Evolutionary conservation across 2,888 invertebrate species (phyloP).

Genomic region (Maniola hyperantus): DNA sequence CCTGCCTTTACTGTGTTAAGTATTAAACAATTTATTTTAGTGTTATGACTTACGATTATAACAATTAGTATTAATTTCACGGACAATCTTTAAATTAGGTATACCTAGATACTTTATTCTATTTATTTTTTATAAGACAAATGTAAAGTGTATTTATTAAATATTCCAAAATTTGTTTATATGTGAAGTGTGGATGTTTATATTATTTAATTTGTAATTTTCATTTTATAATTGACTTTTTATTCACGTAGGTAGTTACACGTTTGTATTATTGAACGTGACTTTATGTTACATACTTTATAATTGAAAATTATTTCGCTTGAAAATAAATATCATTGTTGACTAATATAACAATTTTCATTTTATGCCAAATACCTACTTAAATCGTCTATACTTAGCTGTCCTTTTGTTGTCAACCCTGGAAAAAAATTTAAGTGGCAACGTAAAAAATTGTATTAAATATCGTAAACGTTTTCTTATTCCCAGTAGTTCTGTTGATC

Average conservation of each 20-base stretch:
- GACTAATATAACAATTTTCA: constrained; percentile 54
- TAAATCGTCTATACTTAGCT: too few species aligned
- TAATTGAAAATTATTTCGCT: constrained; percentile 65
- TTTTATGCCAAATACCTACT: constrained; percentile 21
- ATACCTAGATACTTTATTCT: background rate
- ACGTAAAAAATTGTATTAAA: too few species aligned
- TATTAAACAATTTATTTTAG: constrained; percentile 52
- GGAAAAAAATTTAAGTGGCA: too few species aligned
- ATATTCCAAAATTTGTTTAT: constrained; percentile 32
- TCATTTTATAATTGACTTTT: constrained; percentile 38
- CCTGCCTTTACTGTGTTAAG: constrained; percentile 29
- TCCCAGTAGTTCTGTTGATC: too few species aligned
- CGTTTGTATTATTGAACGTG: constrained; percentile 60
- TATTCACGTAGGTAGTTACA: constrained; percentile 49
- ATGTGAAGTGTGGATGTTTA: constrained; percentile 21
- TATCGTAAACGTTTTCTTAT: too few species aligned
- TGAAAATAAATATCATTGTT: constrained; percentile 81
- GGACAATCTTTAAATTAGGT: constrained; percentile 43
- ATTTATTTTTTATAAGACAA: constrained; percentile 12
- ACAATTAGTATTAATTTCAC: constrained; percentile 63
- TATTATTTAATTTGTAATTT: constrained; percentile 17
- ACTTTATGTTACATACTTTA: constrained; percentile 63
- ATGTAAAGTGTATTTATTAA: background rate
- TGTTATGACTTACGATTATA: constrained; percentile 34
- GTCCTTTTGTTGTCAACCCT: too few species aligned